These are phyloP conservation scores for Mirounga angustirostris DNA, from an alignment of 2,113 vertebrate species.

Conservation along the genomic window DNA sequence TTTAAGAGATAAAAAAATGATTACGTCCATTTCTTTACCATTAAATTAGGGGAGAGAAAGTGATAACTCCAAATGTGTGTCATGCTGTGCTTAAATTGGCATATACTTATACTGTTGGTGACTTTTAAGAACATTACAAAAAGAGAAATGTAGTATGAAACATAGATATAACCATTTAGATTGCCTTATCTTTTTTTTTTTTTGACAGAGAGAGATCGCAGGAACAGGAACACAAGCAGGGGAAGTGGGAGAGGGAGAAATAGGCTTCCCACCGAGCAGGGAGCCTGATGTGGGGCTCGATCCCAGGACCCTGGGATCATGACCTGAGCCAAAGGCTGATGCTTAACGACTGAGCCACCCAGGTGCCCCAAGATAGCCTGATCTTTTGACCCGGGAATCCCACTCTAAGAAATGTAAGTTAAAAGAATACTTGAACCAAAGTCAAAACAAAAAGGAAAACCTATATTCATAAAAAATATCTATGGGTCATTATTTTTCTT, in stretches of 20 bases:
- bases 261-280: too few relatives aligned
- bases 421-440: neutral
- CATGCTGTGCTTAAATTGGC: neutral
- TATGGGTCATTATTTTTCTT: neutral
- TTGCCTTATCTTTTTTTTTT: neutral
- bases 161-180: neutral
- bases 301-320: too few relatives aligned
- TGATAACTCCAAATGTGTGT: neutral
- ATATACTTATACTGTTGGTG: neutral
- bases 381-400: neutral
- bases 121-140: neutral
- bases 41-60: conserved; percentile 49
- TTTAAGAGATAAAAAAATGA: conserved; percentile 26
- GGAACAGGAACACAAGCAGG: too few relatives aligned
- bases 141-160: neutral
- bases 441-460: neutral
- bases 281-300: too few relatives aligned
- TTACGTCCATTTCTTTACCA: neutral
- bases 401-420: neutral
- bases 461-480: neutral
- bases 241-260: too few relatives aligned
- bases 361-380: neutral
- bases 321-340: too few relatives aligned
- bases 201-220: too few relatives aligned
- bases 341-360: too few relatives aligned